Percentiles rank a stretch among this genome's conserved stretches.
phyloP scores from a whole-genome alignment of 2,888 invertebrate species.

The Pollenia amentaria region DNA sequence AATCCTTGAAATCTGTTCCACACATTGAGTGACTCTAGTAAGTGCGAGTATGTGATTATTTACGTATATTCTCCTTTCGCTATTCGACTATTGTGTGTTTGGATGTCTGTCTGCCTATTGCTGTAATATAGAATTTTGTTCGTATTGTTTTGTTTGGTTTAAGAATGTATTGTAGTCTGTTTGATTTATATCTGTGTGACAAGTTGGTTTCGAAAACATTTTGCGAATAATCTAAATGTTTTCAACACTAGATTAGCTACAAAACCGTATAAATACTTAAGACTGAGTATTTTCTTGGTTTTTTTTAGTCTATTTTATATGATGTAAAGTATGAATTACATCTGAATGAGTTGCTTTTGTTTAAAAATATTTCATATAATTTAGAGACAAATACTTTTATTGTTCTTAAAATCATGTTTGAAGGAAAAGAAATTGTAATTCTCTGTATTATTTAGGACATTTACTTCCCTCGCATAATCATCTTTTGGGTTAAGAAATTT shows the following conservation, averaged over 20 bases:
- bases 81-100: not conserved
- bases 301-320: slow-evolving; percentile 28
- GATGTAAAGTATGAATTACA: slow-evolving; percentile 21
- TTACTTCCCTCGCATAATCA: slow-evolving; percentile 23
- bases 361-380: slow-evolving; percentile 4
- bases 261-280: slow-evolving; percentile 16
- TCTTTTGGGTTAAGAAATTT: slow-evolving; percentile 27
- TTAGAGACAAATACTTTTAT: slow-evolving; percentile 36
- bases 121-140: slow-evolving; percentile 24
- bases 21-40: slow-evolving; percentile 31
- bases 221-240: slow-evolving; percentile 43
- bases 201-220: slow-evolving; percentile 62
- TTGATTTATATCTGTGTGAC: slow-evolving; percentile 73
- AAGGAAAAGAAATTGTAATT: not conserved
- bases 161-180: slow-evolving; percentile 45
- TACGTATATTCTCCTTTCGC: slow-evolving; percentile 5
- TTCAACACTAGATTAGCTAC: slow-evolving; percentile 64
- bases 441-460: no score
- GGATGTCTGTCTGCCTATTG: not conserved
- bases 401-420: not conserved
- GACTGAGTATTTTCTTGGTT: slow-evolving; percentile 24
- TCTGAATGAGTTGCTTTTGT: slow-evolving; percentile 32
- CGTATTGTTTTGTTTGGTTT: slow-evolving; percentile 29
- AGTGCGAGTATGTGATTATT: slow-evolving; percentile 12
- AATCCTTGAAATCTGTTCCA: slow-evolving; percentile 68